These are phyloP conservation scores for Trematomus loennbergii DNA, from an alignment of 2,113 vertebrate genomes.

Conservation along the genomic window DNA sequence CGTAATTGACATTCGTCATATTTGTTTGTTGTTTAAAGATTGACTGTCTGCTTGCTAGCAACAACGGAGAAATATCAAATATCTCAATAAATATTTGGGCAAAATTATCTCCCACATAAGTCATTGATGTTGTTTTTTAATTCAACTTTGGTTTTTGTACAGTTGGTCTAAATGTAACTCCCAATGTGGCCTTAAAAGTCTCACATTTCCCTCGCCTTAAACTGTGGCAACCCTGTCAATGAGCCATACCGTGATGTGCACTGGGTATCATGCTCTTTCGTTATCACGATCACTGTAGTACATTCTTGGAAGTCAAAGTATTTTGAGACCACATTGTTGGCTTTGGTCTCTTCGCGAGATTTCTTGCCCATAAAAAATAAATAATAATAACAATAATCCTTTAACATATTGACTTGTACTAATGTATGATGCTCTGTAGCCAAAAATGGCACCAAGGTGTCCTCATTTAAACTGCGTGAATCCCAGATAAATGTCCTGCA, in stretches of 20 bases:
- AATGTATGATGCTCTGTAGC: constrained; percentile 5
- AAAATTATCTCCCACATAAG: no score
- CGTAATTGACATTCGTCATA: no score
- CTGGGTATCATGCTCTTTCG: background rate
- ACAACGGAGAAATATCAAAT: no score
- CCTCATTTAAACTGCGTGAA: constrained; percentile 23
- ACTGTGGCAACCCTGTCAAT: background rate
- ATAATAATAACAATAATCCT: constrained; percentile 5
- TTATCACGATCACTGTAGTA: background rate
- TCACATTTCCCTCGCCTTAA: no score
- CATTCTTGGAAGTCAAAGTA: background rate
- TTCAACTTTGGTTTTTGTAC: no score
- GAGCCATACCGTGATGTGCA: no score
- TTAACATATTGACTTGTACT: background rate
- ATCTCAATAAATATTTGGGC: no score
- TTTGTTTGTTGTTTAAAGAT: no score
- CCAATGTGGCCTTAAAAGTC: no score
- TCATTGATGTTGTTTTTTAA: no score
- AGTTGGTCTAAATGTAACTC: no score
- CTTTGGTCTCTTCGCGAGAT: background rate
- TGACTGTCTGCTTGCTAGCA: no score
- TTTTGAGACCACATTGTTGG: background rate
- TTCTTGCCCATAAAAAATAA: background rate
- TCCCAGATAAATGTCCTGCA: constrained; percentile 41
- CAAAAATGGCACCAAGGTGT: constrained; percentile 25